Percentiles rank a stretch among this genome's conserved stretches.
Conservation (phyloP, 1,140 invertebrate species). For the Plutomurus gul region DNA sequence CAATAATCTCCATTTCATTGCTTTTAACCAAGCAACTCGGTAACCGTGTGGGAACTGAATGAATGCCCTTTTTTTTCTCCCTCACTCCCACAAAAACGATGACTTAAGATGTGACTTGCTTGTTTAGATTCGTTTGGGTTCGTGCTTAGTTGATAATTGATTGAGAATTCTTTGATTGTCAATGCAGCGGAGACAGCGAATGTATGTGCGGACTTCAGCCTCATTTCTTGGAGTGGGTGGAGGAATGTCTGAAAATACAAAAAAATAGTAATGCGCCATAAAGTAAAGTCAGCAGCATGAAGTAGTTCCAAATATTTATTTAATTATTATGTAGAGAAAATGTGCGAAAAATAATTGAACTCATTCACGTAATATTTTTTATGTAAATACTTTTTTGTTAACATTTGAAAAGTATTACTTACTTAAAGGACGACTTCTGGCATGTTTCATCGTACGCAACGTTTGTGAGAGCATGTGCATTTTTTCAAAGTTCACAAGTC, state of each 20-base stretch:
- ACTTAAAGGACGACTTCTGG: slow-evolving; percentile 72
- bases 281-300: not conserved
- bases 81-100: too few relatives aligned
- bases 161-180: slow-evolving; percentile 77
- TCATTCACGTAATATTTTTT: not conserved
- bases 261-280: slow-evolving; percentile 5
- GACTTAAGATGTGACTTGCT: not conserved
- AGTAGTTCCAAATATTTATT: not conserved
- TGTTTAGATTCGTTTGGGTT: slow-evolving; percentile 63
- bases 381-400: not conserved
- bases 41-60: too few relatives aligned
- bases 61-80: too few relatives aligned
- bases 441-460: slow-evolving; percentile 75
- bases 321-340: not conserved
- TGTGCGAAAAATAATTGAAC: not conserved
- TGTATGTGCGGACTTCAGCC: slow-evolving; percentile 67
- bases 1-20: too few relatives aligned
- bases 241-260: slow-evolving; percentile 62
- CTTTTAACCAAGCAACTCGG: too few relatives aligned
- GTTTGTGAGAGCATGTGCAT: slow-evolving; percentile 89
- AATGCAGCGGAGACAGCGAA: slow-evolving; percentile 72
- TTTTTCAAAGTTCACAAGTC: slow-evolving; percentile 86
- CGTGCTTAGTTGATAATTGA: slow-evolving; percentile 72
- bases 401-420: slow-evolving; percentile 55
- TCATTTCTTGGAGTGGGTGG: slow-evolving; percentile 71